Conservation (phyloP, 2,797 vertebrate species). For the Malacoraja senta region DNA sequence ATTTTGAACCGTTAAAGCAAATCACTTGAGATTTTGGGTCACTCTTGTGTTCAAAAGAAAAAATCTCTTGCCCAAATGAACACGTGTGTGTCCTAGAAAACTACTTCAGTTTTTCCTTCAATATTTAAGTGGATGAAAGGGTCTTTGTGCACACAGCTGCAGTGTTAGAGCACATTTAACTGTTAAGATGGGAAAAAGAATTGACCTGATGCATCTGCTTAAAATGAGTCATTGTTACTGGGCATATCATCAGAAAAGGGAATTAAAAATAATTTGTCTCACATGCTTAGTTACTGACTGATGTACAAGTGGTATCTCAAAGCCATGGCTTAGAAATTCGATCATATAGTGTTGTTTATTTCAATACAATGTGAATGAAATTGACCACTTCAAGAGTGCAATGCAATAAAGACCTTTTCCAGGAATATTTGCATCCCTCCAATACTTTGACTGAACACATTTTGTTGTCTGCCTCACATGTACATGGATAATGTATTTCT, state of each 20-base stretch:
- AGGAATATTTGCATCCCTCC: too few species aligned
- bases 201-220: not conserved
- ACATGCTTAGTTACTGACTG: not conserved
- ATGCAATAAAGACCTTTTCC: too few species aligned
- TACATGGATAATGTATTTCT: too few species aligned
- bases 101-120: not conserved
- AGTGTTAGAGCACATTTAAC: not conserved
- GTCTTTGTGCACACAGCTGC: not conserved
- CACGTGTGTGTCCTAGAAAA: not conserved
- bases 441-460: too few species aligned
- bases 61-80: not conserved
- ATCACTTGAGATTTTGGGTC: not conserved
- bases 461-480: too few species aligned
- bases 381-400: too few species aligned
- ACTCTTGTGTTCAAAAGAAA: not conserved
- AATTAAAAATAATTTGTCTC: not conserved
- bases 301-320: not conserved
- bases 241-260: not conserved
- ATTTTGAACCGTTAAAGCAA: not conserved
- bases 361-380: too few species aligned
- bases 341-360: too few species aligned
- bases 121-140: not conserved
- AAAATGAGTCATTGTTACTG: not conserved
- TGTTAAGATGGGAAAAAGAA: not conserved
- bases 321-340: too few species aligned